These are phyloP conservation scores for Arothron firmamentum DNA, from an alignment of 2,113 vertebrate genomes.

Conservation along the genomic window DNA sequence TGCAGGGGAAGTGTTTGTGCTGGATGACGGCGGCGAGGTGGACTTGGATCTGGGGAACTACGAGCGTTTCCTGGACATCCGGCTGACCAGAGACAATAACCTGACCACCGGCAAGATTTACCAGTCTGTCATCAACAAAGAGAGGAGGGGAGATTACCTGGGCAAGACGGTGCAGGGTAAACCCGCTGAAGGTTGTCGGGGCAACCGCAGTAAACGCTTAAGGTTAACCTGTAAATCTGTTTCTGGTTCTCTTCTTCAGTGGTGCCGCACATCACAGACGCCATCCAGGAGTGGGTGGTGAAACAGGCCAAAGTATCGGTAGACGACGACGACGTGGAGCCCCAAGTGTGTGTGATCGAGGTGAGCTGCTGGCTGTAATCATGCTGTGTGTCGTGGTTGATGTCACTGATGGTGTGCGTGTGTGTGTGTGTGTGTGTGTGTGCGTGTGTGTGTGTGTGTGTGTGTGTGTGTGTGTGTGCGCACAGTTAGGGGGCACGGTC, in stretches of 20 bases:
- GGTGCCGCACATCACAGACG: slow-evolving; percentile 97
- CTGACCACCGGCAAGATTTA: slow-evolving; percentile 98
- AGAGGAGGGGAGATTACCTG: slow-evolving; percentile 92
- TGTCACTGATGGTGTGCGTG: neutral
- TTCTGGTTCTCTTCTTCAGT: slow-evolving; percentile 71
- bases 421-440: slow-evolving; percentile 15
- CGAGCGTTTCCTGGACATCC: slow-evolving; percentile 93
- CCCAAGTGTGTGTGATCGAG: slow-evolving; percentile 97
- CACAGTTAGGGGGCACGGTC: slow-evolving; percentile 90
- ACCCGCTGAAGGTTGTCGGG: no score
- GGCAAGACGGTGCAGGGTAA: slow-evolving; percentile 97
- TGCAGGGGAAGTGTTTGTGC: slow-evolving; percentile 93
- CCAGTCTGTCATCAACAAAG: slow-evolving; percentile 96
- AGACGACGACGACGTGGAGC: slow-evolving; percentile 87
- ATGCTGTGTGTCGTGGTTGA: neutral
- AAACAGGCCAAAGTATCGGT: slow-evolving; percentile 89
- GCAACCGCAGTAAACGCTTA: neutral
- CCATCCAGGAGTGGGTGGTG: slow-evolving; percentile 97
- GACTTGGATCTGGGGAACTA: slow-evolving; percentile 97
- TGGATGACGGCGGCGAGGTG: slow-evolving; percentile 96
- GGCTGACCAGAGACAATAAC: slow-evolving; percentile 94
- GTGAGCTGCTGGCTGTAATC: slow-evolving; percentile 56
- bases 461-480: slow-evolving; percentile 21
- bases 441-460: slow-evolving; percentile 12
- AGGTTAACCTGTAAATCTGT: neutral